phyloP scores from a whole-genome alignment of 2,113 vertebrate genomes.

The Zapus hudsonius region DNA sequence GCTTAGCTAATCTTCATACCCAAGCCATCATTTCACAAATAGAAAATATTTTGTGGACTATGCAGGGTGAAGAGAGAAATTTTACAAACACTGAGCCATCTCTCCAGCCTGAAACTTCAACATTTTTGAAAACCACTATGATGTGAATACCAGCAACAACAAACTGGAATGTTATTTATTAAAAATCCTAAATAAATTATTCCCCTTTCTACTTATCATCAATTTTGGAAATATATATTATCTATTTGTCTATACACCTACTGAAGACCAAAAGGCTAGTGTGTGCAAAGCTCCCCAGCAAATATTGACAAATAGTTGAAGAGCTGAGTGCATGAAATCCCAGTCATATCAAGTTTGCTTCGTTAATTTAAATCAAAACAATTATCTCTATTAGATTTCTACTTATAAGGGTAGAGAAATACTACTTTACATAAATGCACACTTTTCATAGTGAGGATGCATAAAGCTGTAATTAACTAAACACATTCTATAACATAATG shows the following conservation, averaged over 20 bases:
- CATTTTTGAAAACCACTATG: slow-evolving; percentile 54
- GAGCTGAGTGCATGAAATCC: slow-evolving; percentile 42
- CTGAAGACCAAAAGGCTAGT: not conserved
- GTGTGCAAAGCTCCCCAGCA: slow-evolving; percentile 27
- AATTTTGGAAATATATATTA: no score
- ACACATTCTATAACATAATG: slow-evolving; percentile 64
- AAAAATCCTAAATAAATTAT: slow-evolving; percentile 65
- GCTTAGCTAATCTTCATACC: slow-evolving; percentile 72
- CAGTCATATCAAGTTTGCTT: slow-evolving; percentile 62
- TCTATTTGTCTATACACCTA: not conserved
- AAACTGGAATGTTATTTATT: slow-evolving; percentile 61
- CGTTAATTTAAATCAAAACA: slow-evolving; percentile 79
- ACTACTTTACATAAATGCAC: slow-evolving; percentile 47
- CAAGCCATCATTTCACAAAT: slow-evolving; percentile 76
- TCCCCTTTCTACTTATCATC: slow-evolving; percentile 30
- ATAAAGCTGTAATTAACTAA: slow-evolving; percentile 73
- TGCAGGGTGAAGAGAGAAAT: slow-evolving; percentile 67
- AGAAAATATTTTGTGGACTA: slow-evolving; percentile 76
- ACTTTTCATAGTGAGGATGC: slow-evolving; percentile 60
- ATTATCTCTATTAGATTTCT: slow-evolving; percentile 73
- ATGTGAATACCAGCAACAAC: slow-evolving; percentile 63
- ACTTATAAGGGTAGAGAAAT: slow-evolving; percentile 64
- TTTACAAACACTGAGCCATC: no score
- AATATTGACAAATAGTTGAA: slow-evolving; percentile 76
- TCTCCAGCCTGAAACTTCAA: no score